These are phyloP conservation scores for Laothoe populi DNA, from an alignment of 2,888 invertebrate species.

Conservation along the genomic window DNA sequence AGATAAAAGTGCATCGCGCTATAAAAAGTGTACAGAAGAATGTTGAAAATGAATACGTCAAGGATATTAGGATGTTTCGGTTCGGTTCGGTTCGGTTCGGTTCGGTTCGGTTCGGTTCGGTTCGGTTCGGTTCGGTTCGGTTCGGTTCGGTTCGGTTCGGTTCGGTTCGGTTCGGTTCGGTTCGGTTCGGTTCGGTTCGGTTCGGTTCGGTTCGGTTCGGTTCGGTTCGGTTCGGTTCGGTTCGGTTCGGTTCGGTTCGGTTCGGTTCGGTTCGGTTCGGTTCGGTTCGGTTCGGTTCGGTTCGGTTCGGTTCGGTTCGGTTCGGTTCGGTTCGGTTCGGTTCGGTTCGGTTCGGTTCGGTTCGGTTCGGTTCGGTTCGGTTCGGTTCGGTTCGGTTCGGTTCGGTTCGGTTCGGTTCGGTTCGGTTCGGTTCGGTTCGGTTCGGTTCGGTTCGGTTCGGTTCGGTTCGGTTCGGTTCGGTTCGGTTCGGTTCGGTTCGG, in stretches of 20 bases:
- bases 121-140: slow-evolving; percentile 29
- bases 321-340: slow-evolving; percentile 5
- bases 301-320: slow-evolving; percentile 5
- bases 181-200: not conserved
- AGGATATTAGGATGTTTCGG: slow-evolving; percentile 23
- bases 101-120: slow-evolving; percentile 29
- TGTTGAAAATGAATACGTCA: too few relatives aligned
- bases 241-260: slow-evolving; percentile 5
- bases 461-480: slow-evolving; percentile 11
- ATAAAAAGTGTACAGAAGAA: too few relatives aligned
- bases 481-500: slow-evolving; percentile 20
- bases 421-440: slow-evolving; percentile 11
- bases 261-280: slow-evolving; percentile 5
- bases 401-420: slow-evolving; percentile 10
- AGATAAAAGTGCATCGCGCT: slow-evolving; percentile 26
- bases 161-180: not conserved
- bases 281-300: slow-evolving; percentile 6
- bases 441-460: slow-evolving; percentile 11
- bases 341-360: slow-evolving; percentile 6
- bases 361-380: slow-evolving; percentile 5
- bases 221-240: slow-evolving; percentile 5
- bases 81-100: slow-evolving; percentile 32
- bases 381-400: slow-evolving; percentile 6
- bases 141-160: slow-evolving; percentile 12
- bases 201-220: slow-evolving; percentile 24